Conservation (phyloP, 2,113 vertebrate species). For the Caloenas nicobarica region DNA sequence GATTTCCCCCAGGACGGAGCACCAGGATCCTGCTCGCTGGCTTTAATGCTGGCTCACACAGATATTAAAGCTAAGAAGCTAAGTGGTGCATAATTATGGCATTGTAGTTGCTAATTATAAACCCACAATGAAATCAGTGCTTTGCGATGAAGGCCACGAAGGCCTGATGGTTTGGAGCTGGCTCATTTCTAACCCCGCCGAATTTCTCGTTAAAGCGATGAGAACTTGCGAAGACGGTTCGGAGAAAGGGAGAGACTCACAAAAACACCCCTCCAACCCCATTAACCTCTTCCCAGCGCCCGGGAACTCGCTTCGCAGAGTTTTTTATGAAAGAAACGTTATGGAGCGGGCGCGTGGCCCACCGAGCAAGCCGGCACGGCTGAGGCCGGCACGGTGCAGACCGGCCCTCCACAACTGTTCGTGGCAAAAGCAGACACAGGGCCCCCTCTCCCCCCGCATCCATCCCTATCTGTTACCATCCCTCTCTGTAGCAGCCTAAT, state of each 20-base stretch:
- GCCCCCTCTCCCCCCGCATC: conserved; percentile 17
- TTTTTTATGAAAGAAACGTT: not conserved
- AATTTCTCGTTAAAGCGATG: not conserved
- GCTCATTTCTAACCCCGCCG: not conserved
- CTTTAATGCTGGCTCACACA: conserved; percentile 11
- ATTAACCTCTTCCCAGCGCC: accelerated
- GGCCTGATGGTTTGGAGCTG: conserved; percentile 13
- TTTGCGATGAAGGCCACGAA: conserved; percentile 32
- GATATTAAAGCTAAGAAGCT: conserved; percentile 67
- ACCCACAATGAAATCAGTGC: conserved; percentile 69
- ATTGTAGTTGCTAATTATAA: conserved; percentile 72
- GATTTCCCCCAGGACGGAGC: not conserved
- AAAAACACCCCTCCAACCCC: not conserved
- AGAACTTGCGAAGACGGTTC: not conserved
- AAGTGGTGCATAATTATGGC: conserved; percentile 71
- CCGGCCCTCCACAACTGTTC: not conserved
- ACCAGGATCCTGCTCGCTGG: not conserved
- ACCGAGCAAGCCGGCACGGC: not conserved
- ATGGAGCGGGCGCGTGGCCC: accelerated
- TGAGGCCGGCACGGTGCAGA: not conserved
- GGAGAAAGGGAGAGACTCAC: not conserved
- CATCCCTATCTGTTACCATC: conserved; percentile 54
- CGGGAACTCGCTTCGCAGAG: accelerated
- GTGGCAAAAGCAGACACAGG: not conserved
- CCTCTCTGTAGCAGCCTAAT: conserved; percentile 73